These are phyloP conservation scores for Phoxinus phoxinus DNA, from an alignment of 2,113 vertebrate species.

Conservation along the genomic window DNA sequence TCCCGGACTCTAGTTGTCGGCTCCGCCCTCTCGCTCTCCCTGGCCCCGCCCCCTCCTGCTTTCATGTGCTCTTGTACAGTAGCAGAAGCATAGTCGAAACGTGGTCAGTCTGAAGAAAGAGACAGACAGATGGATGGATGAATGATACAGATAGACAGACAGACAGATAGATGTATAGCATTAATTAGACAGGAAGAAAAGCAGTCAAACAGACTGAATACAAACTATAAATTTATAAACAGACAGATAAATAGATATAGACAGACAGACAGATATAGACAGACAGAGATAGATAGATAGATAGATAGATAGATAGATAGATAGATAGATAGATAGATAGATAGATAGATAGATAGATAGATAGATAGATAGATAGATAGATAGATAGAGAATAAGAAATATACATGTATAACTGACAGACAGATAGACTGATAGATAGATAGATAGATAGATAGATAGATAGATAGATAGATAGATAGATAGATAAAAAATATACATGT, in stretches of 20 bases:
- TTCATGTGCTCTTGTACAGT: conserved; percentile 45
- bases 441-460: no score
- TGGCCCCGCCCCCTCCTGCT: conserved; percentile 16
- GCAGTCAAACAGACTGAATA: no score
- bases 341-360: neutral
- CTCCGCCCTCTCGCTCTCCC: conserved; percentile 38
- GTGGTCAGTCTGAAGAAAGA: conserved; percentile 17
- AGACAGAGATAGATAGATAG: neutral
- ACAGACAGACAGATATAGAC: neutral
- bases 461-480: neutral
- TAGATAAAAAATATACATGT: neutral
- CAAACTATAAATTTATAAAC: no score
- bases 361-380: neutral
- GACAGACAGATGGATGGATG: no score
- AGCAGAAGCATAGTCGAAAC: neutral
- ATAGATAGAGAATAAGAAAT: no score
- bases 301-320: neutral
- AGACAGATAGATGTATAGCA: neutral
- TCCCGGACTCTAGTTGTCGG: conserved; percentile 40
- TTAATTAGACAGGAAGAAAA: no score
- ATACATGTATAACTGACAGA: no score
- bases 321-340: neutral
- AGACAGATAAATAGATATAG: neutral
- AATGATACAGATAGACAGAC: neutral
- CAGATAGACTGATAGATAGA: neutral